phyloP scores from a whole-genome alignment of 2,113 vertebrate genomes.

The Bufo gargarizans region DNA sequence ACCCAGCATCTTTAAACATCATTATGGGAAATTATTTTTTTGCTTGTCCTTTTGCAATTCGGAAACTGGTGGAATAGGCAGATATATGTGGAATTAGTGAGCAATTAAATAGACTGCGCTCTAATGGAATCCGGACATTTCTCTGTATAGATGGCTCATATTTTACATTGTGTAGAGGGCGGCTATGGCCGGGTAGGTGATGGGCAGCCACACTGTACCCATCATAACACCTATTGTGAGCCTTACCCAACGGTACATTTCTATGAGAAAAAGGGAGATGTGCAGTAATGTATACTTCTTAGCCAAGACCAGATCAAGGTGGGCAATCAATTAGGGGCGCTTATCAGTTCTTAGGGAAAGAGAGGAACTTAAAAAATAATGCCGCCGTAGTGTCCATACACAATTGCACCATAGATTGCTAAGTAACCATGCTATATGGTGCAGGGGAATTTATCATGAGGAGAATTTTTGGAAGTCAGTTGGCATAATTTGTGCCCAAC shows the following conservation, averaged over 20 bases:
- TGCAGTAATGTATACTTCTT: too few species aligned
- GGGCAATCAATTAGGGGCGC: too few species aligned
- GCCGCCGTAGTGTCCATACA: too few species aligned
- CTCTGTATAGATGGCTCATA: neutral
- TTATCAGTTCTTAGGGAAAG: too few species aligned
- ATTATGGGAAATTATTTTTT: constrained; percentile 48
- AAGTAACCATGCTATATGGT: too few species aligned
- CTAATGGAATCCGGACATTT: constrained; percentile 26
- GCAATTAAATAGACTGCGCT: constrained; percentile 6
- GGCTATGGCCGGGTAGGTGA: neutral
- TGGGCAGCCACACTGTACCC: neutral
- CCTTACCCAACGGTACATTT: too few species aligned
- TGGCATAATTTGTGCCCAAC: too few species aligned
- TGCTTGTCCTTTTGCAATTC: constrained; percentile 44
- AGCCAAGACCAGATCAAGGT: neutral
- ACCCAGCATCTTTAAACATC: constrained; percentile 44
- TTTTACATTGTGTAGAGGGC: neutral
- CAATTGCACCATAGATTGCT: too few species aligned
- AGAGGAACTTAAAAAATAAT: too few species aligned
- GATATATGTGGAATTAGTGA: constrained; percentile 35
- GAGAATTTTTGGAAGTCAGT: too few species aligned
- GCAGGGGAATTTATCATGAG: too few species aligned
- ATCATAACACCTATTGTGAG: neutral
- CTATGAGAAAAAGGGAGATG: too few species aligned
- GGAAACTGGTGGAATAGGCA: constrained; percentile 20